Base-by-base conservation (phyloP, 30 jellyfish, hydroid and myxozoan species). In the Aurelia coerulea region DNA sequence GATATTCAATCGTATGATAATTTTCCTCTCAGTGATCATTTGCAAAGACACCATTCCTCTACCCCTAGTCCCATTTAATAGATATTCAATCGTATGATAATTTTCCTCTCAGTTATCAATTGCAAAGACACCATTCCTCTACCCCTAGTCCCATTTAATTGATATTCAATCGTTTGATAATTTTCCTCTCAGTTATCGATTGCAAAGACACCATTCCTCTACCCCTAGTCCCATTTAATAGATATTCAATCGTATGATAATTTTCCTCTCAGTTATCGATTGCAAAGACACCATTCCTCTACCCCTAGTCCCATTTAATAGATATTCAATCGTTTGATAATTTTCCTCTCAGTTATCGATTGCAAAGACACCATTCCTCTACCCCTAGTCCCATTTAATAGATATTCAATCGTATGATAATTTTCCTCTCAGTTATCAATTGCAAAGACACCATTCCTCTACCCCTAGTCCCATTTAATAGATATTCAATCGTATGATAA, bases 361-460 rank as follows among this genome's bases (percentile, higher is more conserved):
- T 50, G 72, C 39, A 69, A 80, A 46, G 33, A 33, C 80, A 1
- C 91, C 73, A 23, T 23, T 23, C 29, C 29, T 23, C 29, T 23
- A 23, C 29, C 29, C 29, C 29, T 23, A 39, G 51, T 39, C 4
- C 10, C 4, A 39, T 39, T 39, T 39, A 9, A 39, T 39, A 39
- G 4, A 39, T 39, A 39, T 59, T 19, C 32, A 19, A 1, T 7
- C 68, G 29, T 65, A 9, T 10, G 34, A 12, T 46, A 65, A 11
- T 52, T 49, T 66, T 2, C 54, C 18, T 71, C 59, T 52, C 60
- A 91, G 98, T 56, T 39, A 65, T 67, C 98, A 29, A 58, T 92
- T 50, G 72, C 39, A 69, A 80, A 46, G 33, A 33, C 80, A 1
- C 91, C 29, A 23, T 23, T 23, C 29, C 29, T 23, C 29, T 23